Evolutionary conservation across 2,113 vertebrate species (phyloP).

Genomic region (Campylomormyrus numenius): DNA sequence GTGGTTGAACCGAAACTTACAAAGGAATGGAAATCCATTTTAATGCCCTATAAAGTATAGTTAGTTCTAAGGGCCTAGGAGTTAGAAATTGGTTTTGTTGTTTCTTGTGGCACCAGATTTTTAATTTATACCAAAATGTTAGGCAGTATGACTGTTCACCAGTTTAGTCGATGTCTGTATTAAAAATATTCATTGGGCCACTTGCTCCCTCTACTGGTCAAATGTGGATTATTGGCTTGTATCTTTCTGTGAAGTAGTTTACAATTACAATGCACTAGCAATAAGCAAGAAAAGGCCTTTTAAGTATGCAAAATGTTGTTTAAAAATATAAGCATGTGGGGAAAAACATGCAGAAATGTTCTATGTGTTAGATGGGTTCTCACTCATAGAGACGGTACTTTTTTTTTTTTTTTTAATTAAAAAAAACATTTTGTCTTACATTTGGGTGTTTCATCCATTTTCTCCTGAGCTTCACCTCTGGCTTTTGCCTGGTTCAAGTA

Average conservation of each 20-base stretch:
- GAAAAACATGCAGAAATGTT: background rate
- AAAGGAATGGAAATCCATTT: background rate
- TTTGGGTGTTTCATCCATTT: background rate
- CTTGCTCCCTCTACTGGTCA: conserved; percentile 33
- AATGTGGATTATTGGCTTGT: background rate
- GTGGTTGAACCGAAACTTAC: background rate
- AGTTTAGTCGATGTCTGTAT: background rate
- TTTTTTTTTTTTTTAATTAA: too few species aligned
- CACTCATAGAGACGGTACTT: background rate
- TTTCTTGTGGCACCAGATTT: background rate
- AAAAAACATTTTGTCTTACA: background rate
- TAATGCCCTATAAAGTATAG: background rate
- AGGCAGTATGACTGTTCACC: background rate
- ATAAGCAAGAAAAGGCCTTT: background rate
- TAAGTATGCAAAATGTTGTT: background rate
- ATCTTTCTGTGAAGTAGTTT: background rate
- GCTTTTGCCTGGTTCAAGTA: conserved; percentile 75
- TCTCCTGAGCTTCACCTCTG: conserved; percentile 13
- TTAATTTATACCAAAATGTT: background rate
- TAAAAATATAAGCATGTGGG: background rate
- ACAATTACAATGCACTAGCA: background rate
- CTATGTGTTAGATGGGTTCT: background rate
- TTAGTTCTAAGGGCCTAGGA: background rate
- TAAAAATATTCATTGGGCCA: background rate
- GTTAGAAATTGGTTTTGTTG: background rate